Percentiles rank a stretch among this genome's conserved stretches.
Evolutionary conservation across 2,888 invertebrate species (phyloP).

Genomic region (Rugalucina vietnamica): DNA sequence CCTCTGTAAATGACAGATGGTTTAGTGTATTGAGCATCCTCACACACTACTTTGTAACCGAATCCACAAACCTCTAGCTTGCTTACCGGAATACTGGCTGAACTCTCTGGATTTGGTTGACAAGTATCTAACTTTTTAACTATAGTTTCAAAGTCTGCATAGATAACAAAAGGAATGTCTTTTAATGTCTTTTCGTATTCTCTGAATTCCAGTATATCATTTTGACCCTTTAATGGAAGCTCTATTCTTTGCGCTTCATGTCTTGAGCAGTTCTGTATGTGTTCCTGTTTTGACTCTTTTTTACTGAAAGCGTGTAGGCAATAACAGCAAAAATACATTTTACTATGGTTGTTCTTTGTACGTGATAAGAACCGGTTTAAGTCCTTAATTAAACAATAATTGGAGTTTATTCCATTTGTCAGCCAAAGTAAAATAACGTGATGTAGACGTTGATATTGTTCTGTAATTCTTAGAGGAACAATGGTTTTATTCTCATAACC

Average conservation of each 20-base stretch:
- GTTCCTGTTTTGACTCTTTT: slow-evolving; percentile 22
- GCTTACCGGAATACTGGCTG: slow-evolving; percentile 24
- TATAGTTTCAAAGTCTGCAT: slow-evolving; percentile 50
- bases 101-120: slow-evolving; percentile 27
- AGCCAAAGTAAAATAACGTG: slow-evolving; percentile 54
- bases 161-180: slow-evolving; percentile 48
- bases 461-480: slow-evolving; percentile 43
- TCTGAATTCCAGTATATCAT: slow-evolving; percentile 38
- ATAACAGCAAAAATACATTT: slow-evolving; percentile 30
- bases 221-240: slow-evolving; percentile 12
- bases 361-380: slow-evolving; percentile 51
- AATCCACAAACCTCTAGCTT: slow-evolving; percentile 44
- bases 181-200: slow-evolving; percentile 43
- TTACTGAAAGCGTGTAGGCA: slow-evolving; percentile 41
- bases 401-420: slow-evolving; percentile 24
- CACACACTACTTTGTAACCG: slow-evolving; percentile 44
- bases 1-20: slow-evolving; percentile 45
- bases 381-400: slow-evolving; percentile 55
- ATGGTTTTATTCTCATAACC: slow-evolving; percentile 42
- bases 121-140: slow-evolving; percentile 42
- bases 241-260: slow-evolving; percentile 36
- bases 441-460: slow-evolving; percentile 20
- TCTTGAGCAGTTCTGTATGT: slow-evolving; percentile 23
- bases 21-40: slow-evolving; percentile 34
- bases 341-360: slow-evolving; percentile 19